Evolutionary conservation across 2,888 invertebrate species (phyloP), one percentile per base, ranked within the genome.

Genomic region (Tribolium freemani): DNA sequence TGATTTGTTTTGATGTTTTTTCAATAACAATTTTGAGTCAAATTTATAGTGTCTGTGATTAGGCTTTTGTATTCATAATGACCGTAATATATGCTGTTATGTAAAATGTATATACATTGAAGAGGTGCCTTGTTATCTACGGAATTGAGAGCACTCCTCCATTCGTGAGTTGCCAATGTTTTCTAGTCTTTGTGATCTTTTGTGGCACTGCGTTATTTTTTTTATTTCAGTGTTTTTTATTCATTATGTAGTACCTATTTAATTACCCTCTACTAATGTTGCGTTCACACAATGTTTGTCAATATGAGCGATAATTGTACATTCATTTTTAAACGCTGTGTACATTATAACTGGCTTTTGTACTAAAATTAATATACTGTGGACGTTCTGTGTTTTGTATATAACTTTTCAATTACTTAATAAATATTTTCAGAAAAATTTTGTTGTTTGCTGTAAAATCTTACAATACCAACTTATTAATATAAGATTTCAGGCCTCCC

Each of bases 361-460:
- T 79, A 77, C 76, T 78, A 74, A 78, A 75, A 75, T 3, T 26
- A 26, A 26, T 26, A 77, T 77, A 76, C 79, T 77, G 77, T 80
- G 79, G 76, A 80, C 76, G 76, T 70, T 79, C 75, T 75, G 78
- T 80, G 78, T 80, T 80, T 80, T 80, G 78, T 80, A 81, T 76
- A 79, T 81, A 80, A 79, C 77, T 78, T 78, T 80, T 79, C 69
- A 75, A 79, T 76, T 78, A 79, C 78, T 79, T 78, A 81, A 78
- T 71, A 74, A 67, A 72, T 68, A 72, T 72, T 72, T 72, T 72
- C 68, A 68, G n/a, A n/a, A 38, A 38, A 26, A 26, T 3, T 3
- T 2, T 26, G 1, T 26, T 26, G 26, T 26, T 26, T 16, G 2
- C 16, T 16, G 16, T 16, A 16, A n/a, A n/a, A n/a, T n/a, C n/a